These are phyloP conservation scores for Heliconius hewitsoni DNA, from an alignment of 1,140 invertebrate species.

Conservation along the genomic window DNA sequence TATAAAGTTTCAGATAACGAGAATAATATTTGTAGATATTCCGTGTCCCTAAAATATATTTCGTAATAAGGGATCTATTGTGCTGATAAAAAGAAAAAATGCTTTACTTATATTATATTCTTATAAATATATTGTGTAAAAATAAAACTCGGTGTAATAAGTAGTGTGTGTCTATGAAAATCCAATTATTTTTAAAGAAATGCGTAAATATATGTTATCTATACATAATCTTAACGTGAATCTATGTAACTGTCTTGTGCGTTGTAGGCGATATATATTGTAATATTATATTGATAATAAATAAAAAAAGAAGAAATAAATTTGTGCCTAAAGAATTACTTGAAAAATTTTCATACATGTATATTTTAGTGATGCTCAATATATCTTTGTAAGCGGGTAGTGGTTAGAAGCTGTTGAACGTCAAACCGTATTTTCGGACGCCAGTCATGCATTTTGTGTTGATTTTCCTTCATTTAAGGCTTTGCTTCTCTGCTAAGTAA, in stretches of 20 bases:
- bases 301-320: constrained; percentile 60
- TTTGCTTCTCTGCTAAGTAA: constrained; percentile 45
- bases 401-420: constrained; percentile 68
- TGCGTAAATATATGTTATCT: constrained; percentile 67
- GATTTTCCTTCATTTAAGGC: constrained; percentile 48
- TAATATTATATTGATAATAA: constrained; percentile 55
- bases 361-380: constrained; percentile 79
- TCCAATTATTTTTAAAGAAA: constrained; percentile 71
- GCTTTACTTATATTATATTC: constrained; percentile 81
- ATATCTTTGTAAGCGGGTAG: constrained; percentile 75
- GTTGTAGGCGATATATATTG: constrained; percentile 65
- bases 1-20: constrained; percentile 69
- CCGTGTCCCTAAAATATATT: constrained; percentile 68
- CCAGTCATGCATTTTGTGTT: constrained; percentile 74
- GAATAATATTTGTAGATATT: constrained; percentile 70
- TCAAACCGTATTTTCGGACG: constrained; percentile 56
- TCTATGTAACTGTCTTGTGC: constrained; percentile 67
- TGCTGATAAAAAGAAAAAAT: constrained; percentile 73
- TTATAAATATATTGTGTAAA: constrained; percentile 80
- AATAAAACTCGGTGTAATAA: constrained; percentile 72
- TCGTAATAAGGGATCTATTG: constrained; percentile 68
- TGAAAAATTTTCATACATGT: constrained; percentile 66
- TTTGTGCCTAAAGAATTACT: constrained; percentile 78
- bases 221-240: constrained; percentile 62
- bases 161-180: constrained; percentile 77